Conservation (phyloP, 2,888 invertebrate species). For the Diploptera punctata region DNA sequence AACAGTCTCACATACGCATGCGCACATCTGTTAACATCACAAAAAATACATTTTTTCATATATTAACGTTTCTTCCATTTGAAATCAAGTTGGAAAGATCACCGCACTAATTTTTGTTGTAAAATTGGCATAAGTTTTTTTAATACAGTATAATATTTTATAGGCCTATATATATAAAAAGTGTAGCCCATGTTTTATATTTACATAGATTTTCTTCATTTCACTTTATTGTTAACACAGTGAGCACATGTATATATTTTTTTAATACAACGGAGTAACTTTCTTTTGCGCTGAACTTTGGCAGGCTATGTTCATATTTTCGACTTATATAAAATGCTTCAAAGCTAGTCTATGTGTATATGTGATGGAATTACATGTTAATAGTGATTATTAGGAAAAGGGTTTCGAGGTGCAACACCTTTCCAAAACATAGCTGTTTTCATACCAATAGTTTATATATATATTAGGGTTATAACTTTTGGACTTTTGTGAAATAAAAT, state of each 20-base stretch:
- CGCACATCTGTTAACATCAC: slow-evolving; percentile 25
- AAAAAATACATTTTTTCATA: slow-evolving; percentile 29
- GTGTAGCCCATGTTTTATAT: slow-evolving; percentile 21
- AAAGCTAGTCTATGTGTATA: not conserved
- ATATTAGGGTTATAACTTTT: too few relatives aligned
- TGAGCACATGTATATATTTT: slow-evolving; percentile 34
- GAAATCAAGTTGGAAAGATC: not conserved
- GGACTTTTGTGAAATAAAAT: too few relatives aligned
- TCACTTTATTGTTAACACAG: slow-evolving; percentile 22
- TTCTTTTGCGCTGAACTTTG: not conserved
- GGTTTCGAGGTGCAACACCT: too few relatives aligned
- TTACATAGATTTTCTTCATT: slow-evolving; percentile 28
- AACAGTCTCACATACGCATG: slow-evolving; percentile 1
- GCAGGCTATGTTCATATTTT: not conserved
- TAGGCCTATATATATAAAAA: slow-evolving; percentile 30
- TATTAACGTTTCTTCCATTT: not conserved
- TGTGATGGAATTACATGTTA: too few relatives aligned
- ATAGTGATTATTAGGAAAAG: too few relatives aligned
- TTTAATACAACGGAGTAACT: slow-evolving; percentile 22
- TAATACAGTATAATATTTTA: not conserved
- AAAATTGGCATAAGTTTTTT: not conserved
- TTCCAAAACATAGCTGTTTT: too few relatives aligned
- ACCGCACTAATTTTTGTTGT: not conserved
- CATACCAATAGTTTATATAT: too few relatives aligned
- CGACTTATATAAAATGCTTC: not conserved